Evolutionary conservation across 2,888 invertebrate species (phyloP), one percentile per base, ranked within the genome.

Genomic region (Liopterus haemorrhoidalis): DNA sequence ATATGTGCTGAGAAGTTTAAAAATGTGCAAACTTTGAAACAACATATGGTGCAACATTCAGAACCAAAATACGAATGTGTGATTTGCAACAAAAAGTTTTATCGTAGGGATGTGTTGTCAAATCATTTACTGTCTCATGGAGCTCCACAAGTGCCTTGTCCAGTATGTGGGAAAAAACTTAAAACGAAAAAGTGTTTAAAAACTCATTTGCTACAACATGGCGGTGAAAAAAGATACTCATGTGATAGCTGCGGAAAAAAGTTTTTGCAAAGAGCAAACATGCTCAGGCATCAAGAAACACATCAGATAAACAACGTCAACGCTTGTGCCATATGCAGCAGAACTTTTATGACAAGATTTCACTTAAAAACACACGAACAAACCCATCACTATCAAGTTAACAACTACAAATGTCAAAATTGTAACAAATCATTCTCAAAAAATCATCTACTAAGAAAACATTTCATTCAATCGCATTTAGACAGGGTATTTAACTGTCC

Each of bases 1-100:
- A 59, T 67, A 14, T 75, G 74, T 57, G 73, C 73, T 1, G 65
- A 67, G 46, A 55, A 59, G 5, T 71, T 69, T 52, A 62, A 63
- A 15, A 68, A 63, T 35, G 56, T 55, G 2, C 64, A 67, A 49
- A 70, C 68, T 44, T 58, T 73, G 14, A 52, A 31, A 15, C 56
- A 57, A 41, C 77, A 76, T 55, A 61, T 69, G 50, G 61, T 62
- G 46, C 59, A 63, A 1, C 65, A 67, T 52, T 56, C 56, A 52
- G 56, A 58, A 51, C 51, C 48, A 22, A 41, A 48, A 19, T 53
- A 47, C 27, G 5, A 22, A 5, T 60, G 60, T 41, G 41, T 48
- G 32, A 42, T 53, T 30, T 60, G 60, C 41, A 46, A 53, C 20
- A 60, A 59, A 31, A 57, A 50, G 25, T 60, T 57, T 46, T 39